Evolutionary conservation across 37 sponge, comb jelly and placozoan genomes (phyloP).

Genomic region (Lycopodina hypogea): DNA sequence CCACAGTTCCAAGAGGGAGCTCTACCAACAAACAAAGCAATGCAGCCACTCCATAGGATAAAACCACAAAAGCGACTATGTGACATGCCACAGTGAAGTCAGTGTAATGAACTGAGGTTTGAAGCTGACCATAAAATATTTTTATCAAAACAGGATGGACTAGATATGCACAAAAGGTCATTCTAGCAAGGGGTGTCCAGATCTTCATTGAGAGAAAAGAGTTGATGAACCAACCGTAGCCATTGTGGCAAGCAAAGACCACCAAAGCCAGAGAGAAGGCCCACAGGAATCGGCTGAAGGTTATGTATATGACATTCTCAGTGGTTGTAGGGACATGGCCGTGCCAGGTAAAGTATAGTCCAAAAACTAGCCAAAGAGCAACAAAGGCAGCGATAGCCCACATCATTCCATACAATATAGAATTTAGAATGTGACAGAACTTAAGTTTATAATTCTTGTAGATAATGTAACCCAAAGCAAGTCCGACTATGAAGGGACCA

Average conservation of each 20-base stretch:
- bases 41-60: slow-evolving; percentile 72
- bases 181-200: slow-evolving; percentile 89
- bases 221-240: slow-evolving; percentile 73
- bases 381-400: slow-evolving; percentile 28
- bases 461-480: slow-evolving; percentile 74
- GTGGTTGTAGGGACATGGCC: slow-evolving; percentile 44
- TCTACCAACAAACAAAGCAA: slow-evolving; percentile 62
- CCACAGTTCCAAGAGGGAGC: slow-evolving; percentile 74
- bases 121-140: slow-evolving; percentile 16
- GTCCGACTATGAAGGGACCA: slow-evolving; percentile 76
- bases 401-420: slow-evolving; percentile 8
- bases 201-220: slow-evolving; percentile 74
- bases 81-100: slow-evolving; percentile 40
- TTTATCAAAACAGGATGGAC: slow-evolving; percentile 74
- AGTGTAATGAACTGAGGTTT: slow-evolving; percentile 39
- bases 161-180: slow-evolving; percentile 83
- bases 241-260: slow-evolving; percentile 76
- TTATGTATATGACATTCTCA: slow-evolving; percentile 65
- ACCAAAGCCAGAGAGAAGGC: slow-evolving; percentile 58
- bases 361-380: slow-evolving; percentile 43
- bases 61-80: slow-evolving; percentile 35
- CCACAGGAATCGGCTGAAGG: slow-evolving; percentile 64
- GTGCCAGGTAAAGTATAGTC: slow-evolving; percentile 46
- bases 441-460: slow-evolving; percentile 30
- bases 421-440: slow-evolving; percentile 13